Percentiles rank a stretch among this genome's conserved stretches.
Conservation (phyloP, 2,797 vertebrate species). For the Enteromius argenteus region DNA sequence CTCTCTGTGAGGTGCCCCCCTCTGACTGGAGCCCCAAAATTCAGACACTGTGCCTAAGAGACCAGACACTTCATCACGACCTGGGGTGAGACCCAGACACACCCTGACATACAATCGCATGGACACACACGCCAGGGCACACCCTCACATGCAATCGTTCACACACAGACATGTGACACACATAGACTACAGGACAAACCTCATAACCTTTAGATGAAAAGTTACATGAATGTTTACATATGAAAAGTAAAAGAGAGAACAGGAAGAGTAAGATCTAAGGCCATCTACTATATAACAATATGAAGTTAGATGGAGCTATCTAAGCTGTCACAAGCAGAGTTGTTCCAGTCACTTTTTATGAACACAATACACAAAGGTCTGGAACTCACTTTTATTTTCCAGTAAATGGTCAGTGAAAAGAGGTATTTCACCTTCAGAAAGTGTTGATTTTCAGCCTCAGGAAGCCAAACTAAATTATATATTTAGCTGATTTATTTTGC, state of each 20-base stretch:
- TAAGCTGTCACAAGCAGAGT: slow-evolving; percentile 42
- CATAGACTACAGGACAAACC: neutral
- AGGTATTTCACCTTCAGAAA: neutral
- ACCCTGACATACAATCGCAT: slow-evolving; percentile 60
- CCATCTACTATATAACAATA: slow-evolving; percentile 51
- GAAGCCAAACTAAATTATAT: neutral
- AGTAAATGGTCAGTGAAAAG: neutral
- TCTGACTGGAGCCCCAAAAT: slow-evolving; percentile 43
- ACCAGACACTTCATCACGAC: slow-evolving; percentile 64
- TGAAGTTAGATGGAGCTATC: slow-evolving; percentile 44
- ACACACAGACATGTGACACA: slow-evolving; percentile 54
- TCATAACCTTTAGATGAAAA: slow-evolving; percentile 9
- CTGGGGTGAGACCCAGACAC: slow-evolving; percentile 63
- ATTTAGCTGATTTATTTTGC: neutral
- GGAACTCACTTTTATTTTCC: neutral
- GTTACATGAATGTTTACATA: neutral
- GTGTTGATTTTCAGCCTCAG: neutral
- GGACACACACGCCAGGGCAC: slow-evolving; percentile 58
- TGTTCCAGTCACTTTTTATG: neutral
- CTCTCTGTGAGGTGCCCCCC: slow-evolving; percentile 34
- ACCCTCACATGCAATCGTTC: slow-evolving; percentile 56
- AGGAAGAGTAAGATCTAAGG: slow-evolving; percentile 24
- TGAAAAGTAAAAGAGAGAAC: neutral
- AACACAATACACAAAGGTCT: neutral
- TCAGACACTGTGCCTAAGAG: slow-evolving; percentile 60